phyloP scores from a whole-genome alignment of 2,888 invertebrate species.

The Drosophila paramelanica region DNA sequence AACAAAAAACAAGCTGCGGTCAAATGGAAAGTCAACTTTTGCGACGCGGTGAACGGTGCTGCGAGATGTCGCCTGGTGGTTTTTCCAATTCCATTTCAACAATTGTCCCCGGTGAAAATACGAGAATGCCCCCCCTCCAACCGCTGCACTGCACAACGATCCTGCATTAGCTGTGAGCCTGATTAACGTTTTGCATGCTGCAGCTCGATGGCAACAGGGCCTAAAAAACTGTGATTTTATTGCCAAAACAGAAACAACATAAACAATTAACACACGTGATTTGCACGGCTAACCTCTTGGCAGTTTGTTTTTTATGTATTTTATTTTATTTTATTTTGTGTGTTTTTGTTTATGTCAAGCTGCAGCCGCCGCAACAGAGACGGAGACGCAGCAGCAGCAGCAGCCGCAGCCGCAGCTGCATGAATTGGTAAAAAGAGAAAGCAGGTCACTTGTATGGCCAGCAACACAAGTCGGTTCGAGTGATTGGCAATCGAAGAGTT shows the following conservation, averaged over 20 bases:
- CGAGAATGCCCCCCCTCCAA: slow-evolving; percentile 1
- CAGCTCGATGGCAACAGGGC: slow-evolving; percentile 33
- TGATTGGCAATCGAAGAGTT: slow-evolving; percentile 79
- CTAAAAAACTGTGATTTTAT: slow-evolving; percentile 34
- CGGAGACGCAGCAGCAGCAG: slow-evolving; percentile 11
- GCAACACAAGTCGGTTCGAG: slow-evolving; percentile 47
- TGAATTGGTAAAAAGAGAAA: slow-evolving; percentile 82
- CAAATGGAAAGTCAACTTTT: slow-evolving; percentile 74
- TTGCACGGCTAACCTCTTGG: slow-evolving; percentile 59
- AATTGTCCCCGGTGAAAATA: slow-evolving; percentile 53
- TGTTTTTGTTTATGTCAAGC: slow-evolving; percentile 40
- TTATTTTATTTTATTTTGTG: not conserved
- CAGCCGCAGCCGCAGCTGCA: slow-evolving; percentile 45
- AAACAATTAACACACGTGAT: slow-evolving; percentile 67
- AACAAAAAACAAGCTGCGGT: slow-evolving; percentile 60
- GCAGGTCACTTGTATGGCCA: slow-evolving; percentile 84
- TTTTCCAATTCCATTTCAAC: slow-evolving; percentile 64
- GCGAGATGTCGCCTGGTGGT: slow-evolving; percentile 42
- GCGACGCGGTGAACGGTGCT: slow-evolving; percentile 47
- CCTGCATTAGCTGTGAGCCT: slow-evolving; percentile 11
- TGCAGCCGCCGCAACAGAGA: slow-evolving; percentile 28
- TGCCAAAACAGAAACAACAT: slow-evolving; percentile 44
- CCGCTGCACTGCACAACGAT: not conserved
- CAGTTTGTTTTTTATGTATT: slow-evolving; percentile 14
- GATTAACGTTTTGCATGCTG: slow-evolving; percentile 28